Evolutionary conservation across 2,797 vertebrate species (phyloP).

Genomic region (Coendou prehensilis): DNA sequence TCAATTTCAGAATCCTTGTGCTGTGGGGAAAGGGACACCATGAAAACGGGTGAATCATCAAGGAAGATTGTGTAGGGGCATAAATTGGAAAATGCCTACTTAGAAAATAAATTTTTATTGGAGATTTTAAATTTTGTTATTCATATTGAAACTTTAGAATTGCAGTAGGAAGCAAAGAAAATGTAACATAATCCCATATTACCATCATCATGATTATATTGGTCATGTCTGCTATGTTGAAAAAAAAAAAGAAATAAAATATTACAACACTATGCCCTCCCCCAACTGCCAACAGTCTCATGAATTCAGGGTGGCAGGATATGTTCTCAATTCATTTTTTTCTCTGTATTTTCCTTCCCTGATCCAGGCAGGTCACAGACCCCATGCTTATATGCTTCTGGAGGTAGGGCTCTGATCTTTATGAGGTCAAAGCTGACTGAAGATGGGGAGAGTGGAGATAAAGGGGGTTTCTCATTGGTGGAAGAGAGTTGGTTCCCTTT

Average conservation of each 20-base stretch:
- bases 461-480: not conserved
- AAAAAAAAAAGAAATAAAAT: slow-evolving; percentile 58
- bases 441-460: not conserved
- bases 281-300: not conserved
- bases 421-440: not conserved
- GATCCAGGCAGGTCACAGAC: not conserved
- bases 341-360: not conserved
- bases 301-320: slow-evolving; percentile 10
- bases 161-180: slow-evolving; percentile 69
- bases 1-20: slow-evolving; percentile 60
- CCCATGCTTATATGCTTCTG: not conserved
- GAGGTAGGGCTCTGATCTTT: not conserved
- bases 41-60: slow-evolving; percentile 33
- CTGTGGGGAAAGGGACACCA: not conserved
- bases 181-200: slow-evolving; percentile 67
- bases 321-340: slow-evolving; percentile 20
- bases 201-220: slow-evolving; percentile 70
- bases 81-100: slow-evolving; percentile 72
- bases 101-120: slow-evolving; percentile 77
- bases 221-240: slow-evolving; percentile 35
- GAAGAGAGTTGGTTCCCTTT: not conserved
- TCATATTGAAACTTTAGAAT: slow-evolving; percentile 77
- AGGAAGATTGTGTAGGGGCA: slow-evolving; percentile 41
- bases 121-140: slow-evolving; percentile 75
- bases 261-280: not conserved